Evolutionary conservation across 2,113 vertebrate genomes (phyloP).

Genomic region (Haliaeetus leucogaster): DNA sequence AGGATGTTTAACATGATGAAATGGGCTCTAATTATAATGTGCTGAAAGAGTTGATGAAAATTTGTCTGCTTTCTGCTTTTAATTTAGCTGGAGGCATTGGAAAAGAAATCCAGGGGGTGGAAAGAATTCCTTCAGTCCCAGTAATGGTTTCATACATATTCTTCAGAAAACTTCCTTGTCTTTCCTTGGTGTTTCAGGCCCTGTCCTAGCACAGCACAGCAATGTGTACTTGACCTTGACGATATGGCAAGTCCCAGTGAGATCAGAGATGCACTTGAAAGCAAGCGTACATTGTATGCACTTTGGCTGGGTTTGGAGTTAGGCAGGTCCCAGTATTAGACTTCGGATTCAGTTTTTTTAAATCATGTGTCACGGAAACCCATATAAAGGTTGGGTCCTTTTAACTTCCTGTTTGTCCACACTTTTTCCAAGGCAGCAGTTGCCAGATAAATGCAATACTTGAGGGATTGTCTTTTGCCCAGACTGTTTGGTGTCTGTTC

Average conservation of each 20-base stretch:
- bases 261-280: neutral
- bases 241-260: fast-evolving
- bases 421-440: neutral
- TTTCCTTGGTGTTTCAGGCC: neutral
- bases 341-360: neutral
- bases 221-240: fast-evolving
- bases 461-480: fast-evolving
- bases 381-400: neutral
- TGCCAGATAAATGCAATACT: neutral
- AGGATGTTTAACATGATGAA: constrained; percentile 9
- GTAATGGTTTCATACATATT: neutral
- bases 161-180: neutral
- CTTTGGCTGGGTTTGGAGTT: neutral
- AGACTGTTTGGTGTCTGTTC: neutral
- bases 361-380: neutral
- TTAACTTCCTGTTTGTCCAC: neutral
- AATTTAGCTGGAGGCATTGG: constrained; percentile 45
- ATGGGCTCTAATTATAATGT: constrained; percentile 33
- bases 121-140: neutral
- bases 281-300: fast-evolving
- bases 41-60: constrained; percentile 31
- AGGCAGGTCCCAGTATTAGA: neutral
- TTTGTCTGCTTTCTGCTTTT: constrained; percentile 19
- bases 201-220: neutral
- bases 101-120: constrained; percentile 2